Evolutionary conservation across 1,140 invertebrate species (phyloP).

Genomic region (Danaus melanippus): DNA sequence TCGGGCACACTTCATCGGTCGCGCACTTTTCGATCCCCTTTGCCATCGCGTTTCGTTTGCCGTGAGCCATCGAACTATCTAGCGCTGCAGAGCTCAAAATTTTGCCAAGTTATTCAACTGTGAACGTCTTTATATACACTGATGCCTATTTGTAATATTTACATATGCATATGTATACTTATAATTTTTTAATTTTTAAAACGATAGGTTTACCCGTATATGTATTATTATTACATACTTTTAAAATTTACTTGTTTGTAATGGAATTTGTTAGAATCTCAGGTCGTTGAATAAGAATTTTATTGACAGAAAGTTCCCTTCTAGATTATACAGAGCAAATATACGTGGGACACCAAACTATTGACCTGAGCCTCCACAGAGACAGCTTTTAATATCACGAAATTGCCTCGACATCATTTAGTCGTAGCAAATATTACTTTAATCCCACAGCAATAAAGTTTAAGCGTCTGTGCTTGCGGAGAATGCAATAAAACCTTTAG

Average conservation of each 20-base stretch:
- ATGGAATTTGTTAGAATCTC: slow-evolving; percentile 54
- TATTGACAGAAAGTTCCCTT: slow-evolving; percentile 52
- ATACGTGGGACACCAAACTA: slow-evolving; percentile 54
- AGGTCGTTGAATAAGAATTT: slow-evolving; percentile 50
- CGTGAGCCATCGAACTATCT: slow-evolving; percentile 39
- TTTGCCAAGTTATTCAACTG: slow-evolving; percentile 49
- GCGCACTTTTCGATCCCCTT: slow-evolving; percentile 45
- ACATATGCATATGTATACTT: slow-evolving; percentile 6
- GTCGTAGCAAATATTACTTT: slow-evolving; percentile 69
- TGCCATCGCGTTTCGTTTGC: slow-evolving; percentile 30
- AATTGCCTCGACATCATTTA: slow-evolving; percentile 69
- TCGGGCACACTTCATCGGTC: slow-evolving; percentile 41
- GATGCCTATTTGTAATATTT: slow-evolving; percentile 22
- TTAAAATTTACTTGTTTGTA: slow-evolving; percentile 19
- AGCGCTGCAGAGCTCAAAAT: slow-evolving; percentile 35
- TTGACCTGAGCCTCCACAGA: slow-evolving; percentile 58
- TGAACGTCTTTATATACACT: slow-evolving; percentile 31
- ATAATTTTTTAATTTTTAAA: slow-evolving; percentile 5
- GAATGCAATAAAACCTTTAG: slow-evolving; percentile 70
- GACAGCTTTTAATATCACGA: slow-evolving; percentile 65
- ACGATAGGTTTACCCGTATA: too few species aligned
- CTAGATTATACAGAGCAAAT: slow-evolving; percentile 53
- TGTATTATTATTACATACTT: too few species aligned
- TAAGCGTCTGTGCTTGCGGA: slow-evolving; percentile 66
- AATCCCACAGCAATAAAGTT: slow-evolving; percentile 70